Conservation (phyloP, 2,113 vertebrate genomes). For the Tragelaphus imberbis region DNA sequence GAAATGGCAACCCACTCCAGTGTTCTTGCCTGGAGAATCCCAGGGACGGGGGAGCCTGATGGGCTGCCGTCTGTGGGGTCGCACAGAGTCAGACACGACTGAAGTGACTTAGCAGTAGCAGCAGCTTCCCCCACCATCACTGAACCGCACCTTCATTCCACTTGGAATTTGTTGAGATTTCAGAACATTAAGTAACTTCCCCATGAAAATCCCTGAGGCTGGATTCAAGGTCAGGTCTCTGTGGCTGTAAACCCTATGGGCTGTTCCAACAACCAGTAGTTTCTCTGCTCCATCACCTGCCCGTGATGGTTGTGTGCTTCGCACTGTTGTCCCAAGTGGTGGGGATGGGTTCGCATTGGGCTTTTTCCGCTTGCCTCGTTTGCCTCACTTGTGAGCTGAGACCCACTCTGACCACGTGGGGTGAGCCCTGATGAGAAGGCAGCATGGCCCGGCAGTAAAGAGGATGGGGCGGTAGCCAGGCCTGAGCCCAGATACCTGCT, state of each 20-base stretch:
- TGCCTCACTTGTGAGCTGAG: not conserved
- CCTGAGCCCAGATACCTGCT: not conserved
- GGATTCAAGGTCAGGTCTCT: not conserved
- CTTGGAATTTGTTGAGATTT: not conserved
- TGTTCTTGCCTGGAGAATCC: no score
- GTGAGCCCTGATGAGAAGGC: not conserved
- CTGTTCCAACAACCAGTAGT: not conserved
- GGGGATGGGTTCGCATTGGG: not conserved
- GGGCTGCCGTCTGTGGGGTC: no score
- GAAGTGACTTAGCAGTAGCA: no score
- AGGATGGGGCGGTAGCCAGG: not conserved
- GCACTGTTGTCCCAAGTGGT: accelerated
- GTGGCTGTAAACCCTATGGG: not conserved
- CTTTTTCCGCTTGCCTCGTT: not conserved
- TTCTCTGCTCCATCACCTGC: not conserved
- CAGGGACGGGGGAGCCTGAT: no score
- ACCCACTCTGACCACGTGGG: not conserved
- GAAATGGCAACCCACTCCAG: no score
- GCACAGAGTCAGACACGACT: no score
- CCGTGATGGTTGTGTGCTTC: not conserved
- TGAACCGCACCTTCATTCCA: not conserved
- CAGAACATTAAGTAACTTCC: not conserved
- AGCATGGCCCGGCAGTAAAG: not conserved
- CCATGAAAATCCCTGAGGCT: not conserved
- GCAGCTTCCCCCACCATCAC: accelerated